Evolutionary conservation across 1,140 invertebrate species (phyloP).

Genomic region (Drosophila pectinifera): DNA sequence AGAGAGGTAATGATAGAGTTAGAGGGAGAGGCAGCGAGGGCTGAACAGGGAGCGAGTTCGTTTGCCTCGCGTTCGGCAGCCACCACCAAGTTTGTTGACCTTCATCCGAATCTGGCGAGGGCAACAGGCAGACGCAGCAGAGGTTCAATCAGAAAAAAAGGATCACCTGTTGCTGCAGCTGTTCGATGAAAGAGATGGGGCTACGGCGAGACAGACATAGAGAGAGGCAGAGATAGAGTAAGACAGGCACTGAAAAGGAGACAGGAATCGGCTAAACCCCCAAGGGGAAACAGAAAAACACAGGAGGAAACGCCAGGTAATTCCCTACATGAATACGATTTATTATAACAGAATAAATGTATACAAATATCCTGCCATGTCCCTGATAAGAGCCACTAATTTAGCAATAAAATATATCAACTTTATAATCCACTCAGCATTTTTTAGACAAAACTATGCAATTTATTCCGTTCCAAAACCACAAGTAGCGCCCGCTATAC

Average conservation of each 20-base stretch:
- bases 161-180: constrained; percentile 81
- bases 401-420: neutral
- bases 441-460: constrained; percentile 3
- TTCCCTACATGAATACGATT: no score
- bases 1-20: constrained; percentile 5
- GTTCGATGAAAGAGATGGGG: constrained; percentile 21
- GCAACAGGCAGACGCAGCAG: constrained; percentile 22
- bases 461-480: constrained; percentile 4
- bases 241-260: neutral
- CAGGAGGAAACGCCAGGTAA: neutral
- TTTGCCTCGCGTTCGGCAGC: constrained; percentile 56
- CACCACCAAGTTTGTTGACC: constrained; percentile 80
- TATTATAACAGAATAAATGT: no score
- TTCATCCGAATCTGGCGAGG: constrained; percentile 63
- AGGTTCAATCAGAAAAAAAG: constrained; percentile 36
- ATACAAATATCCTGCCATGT: neutral
- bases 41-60: constrained; percentile 48
- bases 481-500: no score
- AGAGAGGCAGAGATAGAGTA: neutral
- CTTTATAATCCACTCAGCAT: neutral
- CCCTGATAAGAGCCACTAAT: neutral
- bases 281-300: constrained; percentile 11
- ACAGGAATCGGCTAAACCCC: neutral
- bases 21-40: constrained; percentile 8
- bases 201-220: neutral